These are phyloP conservation scores for Anastatus disparis DNA, from an alignment of 1,140 invertebrate genomes.

Conservation along the genomic window DNA sequence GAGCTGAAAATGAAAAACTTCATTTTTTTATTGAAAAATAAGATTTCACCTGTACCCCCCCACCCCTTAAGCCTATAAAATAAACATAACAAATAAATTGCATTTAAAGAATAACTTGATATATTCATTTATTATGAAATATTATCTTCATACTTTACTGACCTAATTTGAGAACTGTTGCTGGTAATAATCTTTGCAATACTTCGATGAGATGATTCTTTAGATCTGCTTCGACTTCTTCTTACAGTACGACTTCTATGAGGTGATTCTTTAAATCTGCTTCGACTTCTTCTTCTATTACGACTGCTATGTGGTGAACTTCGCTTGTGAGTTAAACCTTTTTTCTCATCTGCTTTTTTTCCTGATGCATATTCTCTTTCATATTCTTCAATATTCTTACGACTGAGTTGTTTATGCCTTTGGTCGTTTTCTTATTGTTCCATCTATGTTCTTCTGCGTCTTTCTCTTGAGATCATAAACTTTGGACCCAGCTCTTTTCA, in stretches of 20 bases:
- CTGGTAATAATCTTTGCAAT: neutral
- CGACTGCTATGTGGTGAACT: neutral
- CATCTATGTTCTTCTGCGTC: conserved; percentile 26
- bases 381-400: conserved; percentile 39
- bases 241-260: neutral
- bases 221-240: too few species aligned
- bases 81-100: too few species aligned
- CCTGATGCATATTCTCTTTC: too few species aligned
- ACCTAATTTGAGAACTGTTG: conserved; percentile 3
- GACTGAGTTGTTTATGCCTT: conserved; percentile 31
- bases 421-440: conserved; percentile 17
- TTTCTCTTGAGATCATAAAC: neutral
- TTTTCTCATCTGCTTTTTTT: conserved; percentile 1
- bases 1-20: too few species aligned
- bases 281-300: conserved; percentile 12
- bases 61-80: conserved; percentile 14
- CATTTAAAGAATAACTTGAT: too few species aligned
- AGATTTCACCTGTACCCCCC: too few species aligned
- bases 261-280: conserved; percentile 9
- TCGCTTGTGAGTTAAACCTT: neutral
- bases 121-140: too few species aligned
- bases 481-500: neutral
- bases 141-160: conserved; percentile 14
- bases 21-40: too few species aligned
- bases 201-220: too few species aligned